Evolutionary conservation across 2,888 invertebrate genomes (phyloP), one percentile per base, ranked within the genome.

Genomic region (Chirona hameri): DNA sequence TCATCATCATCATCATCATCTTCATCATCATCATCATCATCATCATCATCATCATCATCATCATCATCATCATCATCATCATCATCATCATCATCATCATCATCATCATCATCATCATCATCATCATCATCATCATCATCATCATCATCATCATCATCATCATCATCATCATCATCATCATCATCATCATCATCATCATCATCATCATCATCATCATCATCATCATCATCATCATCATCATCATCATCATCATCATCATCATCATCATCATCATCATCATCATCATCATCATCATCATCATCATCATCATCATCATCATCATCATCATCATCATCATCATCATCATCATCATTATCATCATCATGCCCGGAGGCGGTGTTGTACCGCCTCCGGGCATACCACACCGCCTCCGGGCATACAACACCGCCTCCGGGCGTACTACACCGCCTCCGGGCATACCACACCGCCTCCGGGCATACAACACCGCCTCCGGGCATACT

Each of bases 1-100:
- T n/a, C n/a, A n/a, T n/a, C n/a, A n/a, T 65, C 65, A 65, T 65
- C n/a, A 65, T 65, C 65, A 65, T 65, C 65, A 65, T 65, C n/a
- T 21, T n/a, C 65, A 65, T 65, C 65, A 65, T 65, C 65, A 65
- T 65, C n/a, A 65, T n/a, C 65, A 65, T 65, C 65, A 65, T 65
- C 65, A 65, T 65, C 65, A 65, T 65, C 65, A 65, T 65, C 65
- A 65, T 65, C 65, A 65, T 65, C 65, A 65, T 65, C 65, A 65
- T 65, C 65, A 65, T 65, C 65, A 65, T 65, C 65, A 65, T 65
- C 65, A 65, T 65, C 65, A 65, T n/a, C 65, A n/a, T 65, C n/a
- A 65, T 65, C 65, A 65, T 65, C n/a, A 65, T 65, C 65, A 65
- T 65, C n/a, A 65, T 65, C 65, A 65, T 65, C n/a, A 65, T 65